Percentiles rank a stretch among this genome's conserved stretches.
phyloP scores from a whole-genome alignment of 30 jellyfish, hydroid and myxozoan genomes.

The Aurelia aurita complex sp. Pacific region DNA sequence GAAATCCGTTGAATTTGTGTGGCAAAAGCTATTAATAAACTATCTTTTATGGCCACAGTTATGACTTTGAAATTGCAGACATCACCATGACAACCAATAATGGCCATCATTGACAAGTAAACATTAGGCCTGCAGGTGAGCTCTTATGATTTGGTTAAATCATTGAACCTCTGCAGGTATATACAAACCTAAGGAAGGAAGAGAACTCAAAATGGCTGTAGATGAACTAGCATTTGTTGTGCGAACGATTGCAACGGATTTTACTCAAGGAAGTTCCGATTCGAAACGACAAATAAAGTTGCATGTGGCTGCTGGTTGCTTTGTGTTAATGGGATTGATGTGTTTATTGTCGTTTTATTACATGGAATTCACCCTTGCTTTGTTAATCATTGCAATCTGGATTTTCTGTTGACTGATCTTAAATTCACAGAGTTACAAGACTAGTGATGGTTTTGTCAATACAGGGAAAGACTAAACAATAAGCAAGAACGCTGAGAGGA shows the following conservation, averaged over 20 bases:
- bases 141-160: too few species aligned
- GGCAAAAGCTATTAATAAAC: too few species aligned
- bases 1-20: too few species aligned
- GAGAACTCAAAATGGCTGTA: constrained; percentile 35
- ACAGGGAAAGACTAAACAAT: too few species aligned
- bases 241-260: constrained; percentile 43
- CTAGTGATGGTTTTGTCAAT: too few species aligned
- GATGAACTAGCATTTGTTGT: constrained; percentile 54
- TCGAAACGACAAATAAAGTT: constrained; percentile 30
- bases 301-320: constrained; percentile 45
- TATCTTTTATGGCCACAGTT: too few species aligned
- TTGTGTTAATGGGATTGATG: constrained; percentile 27
- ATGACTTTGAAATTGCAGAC: too few species aligned
- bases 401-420: constrained; percentile 12
- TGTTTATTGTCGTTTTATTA: constrained; percentile 41
- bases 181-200: neutral
- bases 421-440: too few species aligned
- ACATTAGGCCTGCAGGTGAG: neutral
- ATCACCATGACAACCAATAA: too few species aligned
- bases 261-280: constrained; percentile 3
- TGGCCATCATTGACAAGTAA: neutral
- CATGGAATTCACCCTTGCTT: constrained; percentile 56
- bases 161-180: too few species aligned
- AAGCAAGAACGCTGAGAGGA: too few species aligned
- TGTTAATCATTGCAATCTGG: constrained; percentile 65